Evolutionary conservation across 2,888 invertebrate species (phyloP).

Genomic region (Eupelmus urozonus): DNA sequence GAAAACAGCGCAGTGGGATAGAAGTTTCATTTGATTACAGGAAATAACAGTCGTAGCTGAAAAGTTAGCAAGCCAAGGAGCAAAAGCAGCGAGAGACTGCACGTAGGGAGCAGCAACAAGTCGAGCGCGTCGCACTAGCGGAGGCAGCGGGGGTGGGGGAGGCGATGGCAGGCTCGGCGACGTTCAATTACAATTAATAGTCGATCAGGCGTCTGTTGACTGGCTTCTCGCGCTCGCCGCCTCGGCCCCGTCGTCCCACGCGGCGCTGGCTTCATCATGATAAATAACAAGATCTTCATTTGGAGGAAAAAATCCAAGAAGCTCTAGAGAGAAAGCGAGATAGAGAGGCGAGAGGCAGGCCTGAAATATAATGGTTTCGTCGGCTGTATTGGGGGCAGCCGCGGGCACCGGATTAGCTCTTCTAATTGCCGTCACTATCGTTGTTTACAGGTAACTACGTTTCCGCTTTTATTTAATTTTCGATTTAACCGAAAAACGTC

Average conservation of each 20-base stretch:
- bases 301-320: not conserved
- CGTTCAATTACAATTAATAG: constrained; percentile 3
- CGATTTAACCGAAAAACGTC: too few species aligned
- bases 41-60: constrained; percentile 2
- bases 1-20: too few species aligned
- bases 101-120: not conserved
- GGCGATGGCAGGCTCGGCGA: too few species aligned
- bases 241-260: too few species aligned
- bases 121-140: not conserved
- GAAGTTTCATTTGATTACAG: not conserved
- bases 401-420: constrained; percentile 83
- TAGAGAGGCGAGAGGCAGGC: not conserved
- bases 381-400: constrained; percentile 84
- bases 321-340: not conserved
- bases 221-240: too few species aligned
- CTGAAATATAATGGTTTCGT: constrained; percentile 80
- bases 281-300: not conserved
- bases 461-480: not conserved
- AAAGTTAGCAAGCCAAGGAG: not conserved
- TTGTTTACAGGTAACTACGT: constrained; percentile 79
- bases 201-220: not conserved
- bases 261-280: not conserved
- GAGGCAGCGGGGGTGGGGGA: not conserved
- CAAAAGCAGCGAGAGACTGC: not conserved
- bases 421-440: constrained; percentile 83